Conservation (phyloP, 2,888 invertebrate genomes). For the Lasioglossum calceatum region DNA sequence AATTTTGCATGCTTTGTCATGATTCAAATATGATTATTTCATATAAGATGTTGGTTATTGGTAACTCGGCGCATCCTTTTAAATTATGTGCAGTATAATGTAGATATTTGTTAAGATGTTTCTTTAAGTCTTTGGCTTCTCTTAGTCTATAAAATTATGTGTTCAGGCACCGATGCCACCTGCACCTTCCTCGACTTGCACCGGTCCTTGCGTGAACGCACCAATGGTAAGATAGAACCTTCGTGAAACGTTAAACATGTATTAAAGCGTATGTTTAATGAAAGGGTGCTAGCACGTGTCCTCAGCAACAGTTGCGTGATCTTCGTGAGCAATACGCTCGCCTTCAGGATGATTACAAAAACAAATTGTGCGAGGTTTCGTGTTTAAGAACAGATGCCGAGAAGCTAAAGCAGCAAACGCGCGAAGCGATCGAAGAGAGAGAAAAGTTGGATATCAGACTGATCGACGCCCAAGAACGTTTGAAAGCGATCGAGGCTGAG, state of each 20-base stretch:
- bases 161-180: constrained; percentile 68
- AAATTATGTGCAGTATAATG: constrained; percentile 67
- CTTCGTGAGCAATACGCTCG: constrained; percentile 87
- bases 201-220: constrained; percentile 76
- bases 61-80: neutral
- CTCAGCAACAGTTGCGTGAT: constrained; percentile 87
- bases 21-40: constrained; percentile 67
- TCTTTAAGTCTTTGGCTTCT: neutral
- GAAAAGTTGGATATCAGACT: constrained; percentile 87
- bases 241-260: neutral
- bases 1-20: neutral
- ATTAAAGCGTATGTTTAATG: constrained; percentile 38
- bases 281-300: constrained; percentile 76
- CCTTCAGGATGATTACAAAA: constrained; percentile 89
- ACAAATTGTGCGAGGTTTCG: constrained; percentile 89
- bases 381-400: constrained; percentile 85
- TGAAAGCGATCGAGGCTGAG: constrained; percentile 83
- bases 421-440: constrained; percentile 84
- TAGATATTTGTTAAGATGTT: constrained; percentile 9
- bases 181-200: constrained; percentile 57
- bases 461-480: constrained; percentile 86
- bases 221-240: constrained; percentile 73
- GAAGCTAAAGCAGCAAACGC: constrained; percentile 83
- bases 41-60: constrained; percentile 36
- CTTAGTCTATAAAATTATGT: constrained; percentile 11